phyloP scores from a whole-genome alignment of 2,888 invertebrate genomes.

The Cerceris ruficornis region DNA sequence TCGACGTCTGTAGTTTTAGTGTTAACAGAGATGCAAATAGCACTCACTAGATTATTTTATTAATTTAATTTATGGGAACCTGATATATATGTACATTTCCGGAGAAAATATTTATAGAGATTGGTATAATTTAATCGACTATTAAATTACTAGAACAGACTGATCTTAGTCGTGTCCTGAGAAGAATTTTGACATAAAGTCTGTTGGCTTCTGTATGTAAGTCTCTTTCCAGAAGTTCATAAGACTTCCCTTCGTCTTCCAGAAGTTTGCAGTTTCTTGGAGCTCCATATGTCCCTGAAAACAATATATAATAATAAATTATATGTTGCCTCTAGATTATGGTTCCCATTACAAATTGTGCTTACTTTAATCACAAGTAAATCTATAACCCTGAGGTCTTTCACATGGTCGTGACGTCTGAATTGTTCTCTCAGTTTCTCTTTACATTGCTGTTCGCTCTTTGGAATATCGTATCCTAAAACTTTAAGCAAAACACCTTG shows the following conservation, averaged over 20 bases:
- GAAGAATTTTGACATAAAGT: conserved; percentile 96
- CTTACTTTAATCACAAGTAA: conserved; percentile 94
- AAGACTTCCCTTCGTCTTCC: conserved; percentile 95
- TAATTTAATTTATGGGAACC: conserved; percentile 30
- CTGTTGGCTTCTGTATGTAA: conserved; percentile 91
- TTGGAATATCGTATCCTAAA: conserved; percentile 88
- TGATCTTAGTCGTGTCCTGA: conserved; percentile 84
- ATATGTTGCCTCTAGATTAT: no score
- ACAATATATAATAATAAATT: conserved; percentile 16
- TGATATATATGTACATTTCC: conserved; percentile 19
- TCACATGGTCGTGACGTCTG: conserved; percentile 88
- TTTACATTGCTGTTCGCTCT: conserved; percentile 87
- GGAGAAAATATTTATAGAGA: not conserved
- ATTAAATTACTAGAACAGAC: conserved; percentile 8
- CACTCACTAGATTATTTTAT: not conserved
- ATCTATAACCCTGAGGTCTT: conserved; percentile 94
- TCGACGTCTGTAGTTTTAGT: no score
- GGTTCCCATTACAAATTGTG: no score
- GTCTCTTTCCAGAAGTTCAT: conserved; percentile 95
- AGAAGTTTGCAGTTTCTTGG: conserved; percentile 91
- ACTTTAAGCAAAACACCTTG: conserved; percentile 9
- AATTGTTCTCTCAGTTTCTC: conserved; percentile 91
- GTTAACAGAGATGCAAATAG: no score
- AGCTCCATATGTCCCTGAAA: conserved; percentile 96
- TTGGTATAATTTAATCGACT: not conserved